phyloP scores from a whole-genome alignment of 2,113 vertebrate genomes.

The Phodopus roborovskii region DNA sequence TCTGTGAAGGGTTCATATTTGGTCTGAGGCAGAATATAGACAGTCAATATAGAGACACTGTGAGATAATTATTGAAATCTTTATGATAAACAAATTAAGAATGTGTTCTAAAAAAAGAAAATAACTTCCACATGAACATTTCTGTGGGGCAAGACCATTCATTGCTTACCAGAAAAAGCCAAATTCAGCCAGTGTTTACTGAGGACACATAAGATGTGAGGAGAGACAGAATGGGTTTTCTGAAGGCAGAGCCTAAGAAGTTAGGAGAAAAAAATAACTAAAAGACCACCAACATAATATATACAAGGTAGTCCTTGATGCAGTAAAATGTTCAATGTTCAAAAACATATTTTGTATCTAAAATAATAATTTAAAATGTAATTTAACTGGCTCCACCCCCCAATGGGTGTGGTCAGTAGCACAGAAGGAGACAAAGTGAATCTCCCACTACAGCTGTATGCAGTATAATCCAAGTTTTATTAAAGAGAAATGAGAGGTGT shows the following conservation, averaged over 20 bases:
- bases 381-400: too few relatives aligned
- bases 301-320: neutral
- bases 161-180: neutral
- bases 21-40: neutral
- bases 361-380: constrained; percentile 21
- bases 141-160: neutral
- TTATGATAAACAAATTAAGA: constrained; percentile 46
- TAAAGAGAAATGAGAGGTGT: neutral
- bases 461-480: neutral
- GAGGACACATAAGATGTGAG: neutral
- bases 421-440: too few relatives aligned
- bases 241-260: neutral
- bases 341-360: constrained; percentile 3
- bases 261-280: neutral
- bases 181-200: constrained; percentile 23
- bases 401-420: too few relatives aligned
- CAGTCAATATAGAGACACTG: neutral
- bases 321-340: neutral
- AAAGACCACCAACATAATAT: neutral
- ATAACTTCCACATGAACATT: constrained; percentile 1
- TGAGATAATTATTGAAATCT: neutral
- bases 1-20: neutral
- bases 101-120: constrained; percentile 19
- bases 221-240: neutral
- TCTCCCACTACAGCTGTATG: too few relatives aligned